Percentiles rank a stretch among this genome's conserved stretches.
phyloP scores from a whole-genome alignment of 37 sponge, comb jelly and placozoan species.

The Beroe forskalii region DNA sequence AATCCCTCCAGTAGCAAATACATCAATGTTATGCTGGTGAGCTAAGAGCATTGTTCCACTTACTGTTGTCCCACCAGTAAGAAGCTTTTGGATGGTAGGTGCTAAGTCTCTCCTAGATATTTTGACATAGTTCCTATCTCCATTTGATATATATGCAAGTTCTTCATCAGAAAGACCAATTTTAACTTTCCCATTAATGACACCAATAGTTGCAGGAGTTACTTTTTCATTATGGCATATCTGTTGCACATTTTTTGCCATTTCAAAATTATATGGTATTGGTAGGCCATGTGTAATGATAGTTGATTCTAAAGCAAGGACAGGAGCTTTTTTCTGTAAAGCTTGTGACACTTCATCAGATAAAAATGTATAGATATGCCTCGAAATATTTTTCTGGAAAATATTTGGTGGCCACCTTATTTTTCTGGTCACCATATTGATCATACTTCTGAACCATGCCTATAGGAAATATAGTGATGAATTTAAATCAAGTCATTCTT shows the following conservation, averaged over 20 bases:
- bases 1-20: conserved; percentile 96
- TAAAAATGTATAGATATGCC: not conserved
- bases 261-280: conserved; percentile 76
- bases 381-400: not conserved
- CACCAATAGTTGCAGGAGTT: conserved; percentile 87
- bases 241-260: conserved; percentile 69
- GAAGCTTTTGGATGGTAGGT: conserved; percentile 49
- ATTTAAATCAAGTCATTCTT: too few species aligned
- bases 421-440: not conserved
- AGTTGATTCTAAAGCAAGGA: conserved; percentile 95
- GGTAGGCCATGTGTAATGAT: conserved; percentile 97
- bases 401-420: not conserved
- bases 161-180: conserved; percentile 20
- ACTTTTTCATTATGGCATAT: conserved; percentile 70
- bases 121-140: not conserved
- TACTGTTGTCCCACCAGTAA: conserved; percentile 94
- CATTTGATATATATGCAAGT: conserved; percentile 10
- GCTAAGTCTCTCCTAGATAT: conserved; percentile 67
- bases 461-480: too few species aligned
- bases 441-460: too few species aligned
- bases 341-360: conserved; percentile 74
- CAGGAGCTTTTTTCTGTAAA: conserved; percentile 66
- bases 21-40: conserved; percentile 76
- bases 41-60: conserved; percentile 88
- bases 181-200: conserved; percentile 19